phyloP scores from a whole-genome alignment of 2,113 vertebrate species.

The Pterocles orientalis region DNA sequence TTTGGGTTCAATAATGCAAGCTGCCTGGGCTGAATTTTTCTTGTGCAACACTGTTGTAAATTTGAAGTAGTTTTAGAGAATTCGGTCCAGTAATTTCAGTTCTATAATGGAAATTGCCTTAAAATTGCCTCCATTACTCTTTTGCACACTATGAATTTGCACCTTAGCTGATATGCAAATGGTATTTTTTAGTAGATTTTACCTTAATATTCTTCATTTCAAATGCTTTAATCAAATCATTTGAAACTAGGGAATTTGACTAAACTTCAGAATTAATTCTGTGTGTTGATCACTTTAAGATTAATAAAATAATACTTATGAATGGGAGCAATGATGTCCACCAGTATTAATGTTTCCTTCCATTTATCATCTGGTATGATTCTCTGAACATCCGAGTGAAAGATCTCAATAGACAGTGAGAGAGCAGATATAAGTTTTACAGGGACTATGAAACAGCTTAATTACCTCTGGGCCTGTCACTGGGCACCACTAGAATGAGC shows the following conservation, averaged over 20 bases:
- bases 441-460: neutral
- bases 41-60: neutral
- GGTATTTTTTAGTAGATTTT: neutral
- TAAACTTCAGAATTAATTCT: neutral
- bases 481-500: too few species aligned
- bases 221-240: neutral
- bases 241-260: neutral
- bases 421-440: neutral
- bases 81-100: neutral
- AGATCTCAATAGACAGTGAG: neutral
- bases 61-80: neutral
- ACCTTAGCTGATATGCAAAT: neutral
- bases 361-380: neutral
- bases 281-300: neutral
- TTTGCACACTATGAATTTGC: neutral
- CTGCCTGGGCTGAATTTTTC: neutral
- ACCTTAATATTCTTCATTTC: neutral
- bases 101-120: neutral
- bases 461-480: neutral
- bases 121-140: neutral
- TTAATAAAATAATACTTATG: neutral
- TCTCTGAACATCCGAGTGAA: neutral
- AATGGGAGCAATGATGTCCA: neutral
- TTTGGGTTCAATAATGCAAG: neutral
- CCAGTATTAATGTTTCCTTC: neutral